A percentile compares a stretch with the other conserved stretches of the same genome.
Conservation (phyloP, 2,113 vertebrate genomes). For the Rhizomys pruinosus region DNA sequence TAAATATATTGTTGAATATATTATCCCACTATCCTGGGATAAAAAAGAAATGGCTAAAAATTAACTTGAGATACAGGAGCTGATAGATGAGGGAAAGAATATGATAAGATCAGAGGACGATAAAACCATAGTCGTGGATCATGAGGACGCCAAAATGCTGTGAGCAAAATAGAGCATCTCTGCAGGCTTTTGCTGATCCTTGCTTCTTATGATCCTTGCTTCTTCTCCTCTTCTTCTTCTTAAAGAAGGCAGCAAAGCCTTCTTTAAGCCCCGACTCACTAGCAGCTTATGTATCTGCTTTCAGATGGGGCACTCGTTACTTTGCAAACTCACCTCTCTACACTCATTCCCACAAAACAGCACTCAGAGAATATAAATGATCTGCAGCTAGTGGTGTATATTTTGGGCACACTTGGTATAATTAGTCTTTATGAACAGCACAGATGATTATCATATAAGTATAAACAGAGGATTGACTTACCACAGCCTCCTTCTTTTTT, state of each 20-base stretch:
- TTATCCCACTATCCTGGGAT: not conserved
- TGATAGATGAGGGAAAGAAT: slow-evolving; percentile 2
- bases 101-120: not conserved
- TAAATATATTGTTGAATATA: slow-evolving; percentile 25
- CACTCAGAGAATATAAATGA: not conserved
- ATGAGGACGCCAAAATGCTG: not conserved
- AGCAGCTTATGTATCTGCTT: slow-evolving; percentile 9
- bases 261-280: not conserved
- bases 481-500: not conserved
- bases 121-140: not conserved
- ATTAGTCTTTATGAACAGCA: not conserved
- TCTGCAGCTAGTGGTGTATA: not conserved
- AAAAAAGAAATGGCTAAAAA: slow-evolving; percentile 57
- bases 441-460: not conserved
- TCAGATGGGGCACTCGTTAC: slow-evolving; percentile 21
- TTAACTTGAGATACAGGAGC: slow-evolving; percentile 14
- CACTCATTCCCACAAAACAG: not conserved
- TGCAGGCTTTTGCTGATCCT: not conserved
- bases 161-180: not conserved
- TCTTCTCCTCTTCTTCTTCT: no score
- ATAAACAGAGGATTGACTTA: not conserved
- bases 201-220: not conserved
- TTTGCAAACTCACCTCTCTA: not conserved
- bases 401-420: not conserved
- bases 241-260: not conserved